Base-by-base conservation (phyloP, 1,140 invertebrate species). In the Agraylea sexmaculata region DNA sequence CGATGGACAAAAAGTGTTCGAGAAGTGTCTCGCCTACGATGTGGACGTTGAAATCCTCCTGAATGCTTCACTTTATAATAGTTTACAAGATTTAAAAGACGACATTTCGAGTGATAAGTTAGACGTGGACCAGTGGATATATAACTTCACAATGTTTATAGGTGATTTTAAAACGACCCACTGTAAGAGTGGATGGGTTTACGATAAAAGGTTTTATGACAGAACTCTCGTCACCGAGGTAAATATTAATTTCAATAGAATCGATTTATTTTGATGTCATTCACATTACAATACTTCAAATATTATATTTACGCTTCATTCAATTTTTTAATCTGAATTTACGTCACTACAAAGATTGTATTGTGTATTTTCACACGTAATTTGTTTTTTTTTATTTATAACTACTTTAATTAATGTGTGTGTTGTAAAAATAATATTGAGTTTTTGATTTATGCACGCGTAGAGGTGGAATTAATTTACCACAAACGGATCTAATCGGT, bases 11-110 rank as follows among this genome's bases (percentile, higher is more conserved):
- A 69, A 64, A 7, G 62, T 62, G 11, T 67, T 62, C 42, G 71
- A 69, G 41, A 75, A 62, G 34, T 89, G 85, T 52, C 56, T 52
- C 1, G 78, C 81, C 71, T 87, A 84, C 56, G 71, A 71, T 41
- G 65, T 84, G 1, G 80, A 87, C 46, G 5, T 40, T 54, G 6
- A 22, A 40, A 25, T 50, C 53, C 13, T 50, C 53, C 43, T 43
- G 52, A 17, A 36, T 51, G 53, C 55, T 53, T 21, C 44, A 27
- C 27, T 13, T 15, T 50, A 6, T 23, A 33, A 3, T 35, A 46
- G 18, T 46, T 43, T 34, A 23, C 42, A 4, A 39, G 36, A 51
- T 43, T 44, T 51, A 31, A 38, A 2, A 16, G 27, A 40, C 7
- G 4, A 28, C 12, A 18, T 35, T 29, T 33, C 21, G 27, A 8